phyloP scores from a whole-genome alignment of 2,797 vertebrate genomes.

The Enteromius thamalakanensis region DNA sequence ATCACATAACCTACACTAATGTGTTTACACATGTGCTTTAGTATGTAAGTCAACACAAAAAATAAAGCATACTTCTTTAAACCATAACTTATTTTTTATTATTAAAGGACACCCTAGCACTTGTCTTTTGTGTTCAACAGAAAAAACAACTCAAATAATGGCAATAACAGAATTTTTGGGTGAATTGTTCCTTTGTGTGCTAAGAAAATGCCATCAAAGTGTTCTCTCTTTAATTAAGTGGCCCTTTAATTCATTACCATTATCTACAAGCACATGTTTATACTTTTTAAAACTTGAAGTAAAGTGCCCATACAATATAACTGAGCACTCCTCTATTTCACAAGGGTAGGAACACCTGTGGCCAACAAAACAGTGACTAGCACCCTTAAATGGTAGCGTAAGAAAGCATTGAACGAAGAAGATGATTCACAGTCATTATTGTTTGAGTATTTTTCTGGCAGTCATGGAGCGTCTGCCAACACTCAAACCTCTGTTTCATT shows the following conservation, averaged over 20 bases:
- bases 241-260: background rate
- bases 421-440: conserved; percentile 1
- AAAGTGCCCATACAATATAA: background rate
- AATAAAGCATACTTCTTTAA: background rate
- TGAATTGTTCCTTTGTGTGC: background rate
- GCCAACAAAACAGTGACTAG: background rate
- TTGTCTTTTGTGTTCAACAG: background rate
- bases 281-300: background rate
- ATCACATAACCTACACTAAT: background rate
- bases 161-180: background rate
- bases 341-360: background rate
- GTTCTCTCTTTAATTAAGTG: background rate
- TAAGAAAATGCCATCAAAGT: background rate
- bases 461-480: background rate
- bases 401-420: background rate
- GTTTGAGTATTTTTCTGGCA: background rate
- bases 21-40: background rate
- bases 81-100: background rate
- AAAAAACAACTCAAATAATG: background rate
- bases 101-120: background rate
- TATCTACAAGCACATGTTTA: background rate
- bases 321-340: background rate
- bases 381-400: background rate
- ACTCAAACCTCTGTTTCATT: background rate
- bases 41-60: background rate